phyloP scores from a whole-genome alignment of 2,113 vertebrate genomes.

The Phainopepla nitens region DNA sequence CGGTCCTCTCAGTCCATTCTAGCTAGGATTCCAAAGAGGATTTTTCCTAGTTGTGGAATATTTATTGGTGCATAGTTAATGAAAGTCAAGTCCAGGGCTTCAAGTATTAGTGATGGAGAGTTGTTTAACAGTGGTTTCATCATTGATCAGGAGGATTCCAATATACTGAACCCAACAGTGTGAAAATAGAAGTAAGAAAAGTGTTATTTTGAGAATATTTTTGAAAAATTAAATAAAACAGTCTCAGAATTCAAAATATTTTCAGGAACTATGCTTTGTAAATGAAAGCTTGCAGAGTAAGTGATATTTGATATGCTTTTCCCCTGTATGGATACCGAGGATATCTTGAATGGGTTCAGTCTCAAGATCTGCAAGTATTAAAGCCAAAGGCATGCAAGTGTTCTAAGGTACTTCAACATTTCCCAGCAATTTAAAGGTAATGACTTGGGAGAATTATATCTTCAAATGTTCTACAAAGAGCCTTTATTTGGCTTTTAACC shows the following conservation, averaged over 20 bases:
- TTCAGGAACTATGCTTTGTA: not conserved
- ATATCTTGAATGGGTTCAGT: not conserved
- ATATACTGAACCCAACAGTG: not conserved
- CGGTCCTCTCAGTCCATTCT: not conserved
- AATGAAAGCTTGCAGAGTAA: not conserved
- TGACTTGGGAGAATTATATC: not conserved
- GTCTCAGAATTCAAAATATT: not conserved
- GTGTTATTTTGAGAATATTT: not conserved
- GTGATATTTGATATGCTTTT: not conserved
- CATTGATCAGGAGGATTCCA: not conserved
- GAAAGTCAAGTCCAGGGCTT: not conserved
- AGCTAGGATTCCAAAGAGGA: not conserved
- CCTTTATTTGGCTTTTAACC: not conserved
- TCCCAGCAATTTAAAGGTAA: rapidly evolving
- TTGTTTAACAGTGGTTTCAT: not conserved
- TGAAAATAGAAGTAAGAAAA: not conserved
- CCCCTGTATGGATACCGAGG: not conserved
- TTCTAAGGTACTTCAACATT: not conserved
- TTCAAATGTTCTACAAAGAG: not conserved
- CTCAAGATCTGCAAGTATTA: not conserved
- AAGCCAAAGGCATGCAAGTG: not conserved
- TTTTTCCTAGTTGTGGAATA: not conserved
- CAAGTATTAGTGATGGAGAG: not conserved
- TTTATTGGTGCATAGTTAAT: not conserved
- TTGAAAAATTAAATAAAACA: not conserved